A percentile compares a stretch with the other conserved stretches of the same genome.
Conservation (phyloP, 2,113 vertebrate species). For the Mixornis gularis region DNA sequence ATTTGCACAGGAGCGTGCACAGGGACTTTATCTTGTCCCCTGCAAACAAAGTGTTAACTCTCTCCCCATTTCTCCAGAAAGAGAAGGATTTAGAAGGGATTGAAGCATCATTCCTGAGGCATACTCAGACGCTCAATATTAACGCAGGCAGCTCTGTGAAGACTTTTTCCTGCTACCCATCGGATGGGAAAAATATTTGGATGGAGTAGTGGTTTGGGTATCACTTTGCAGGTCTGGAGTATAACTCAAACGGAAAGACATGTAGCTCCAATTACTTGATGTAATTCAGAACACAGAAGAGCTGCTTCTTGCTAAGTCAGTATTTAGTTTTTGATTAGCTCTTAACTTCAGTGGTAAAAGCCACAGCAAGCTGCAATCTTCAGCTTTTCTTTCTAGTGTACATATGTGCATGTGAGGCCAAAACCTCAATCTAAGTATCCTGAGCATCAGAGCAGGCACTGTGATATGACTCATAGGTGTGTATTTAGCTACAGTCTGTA, state of each 20-base stretch:
- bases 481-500: neutral
- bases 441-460: neutral
- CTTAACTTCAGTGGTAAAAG: conserved; percentile 13
- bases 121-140: conserved; percentile 33
- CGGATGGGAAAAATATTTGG: neutral
- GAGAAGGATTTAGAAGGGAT: neutral
- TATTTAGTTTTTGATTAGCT: conserved; percentile 13
- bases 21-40: neutral
- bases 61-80: neutral
- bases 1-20: accelerated
- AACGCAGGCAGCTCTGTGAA: neutral
- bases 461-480: neutral
- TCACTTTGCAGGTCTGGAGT: conserved; percentile 23
- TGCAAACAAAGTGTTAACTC: conserved; percentile 3
- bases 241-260: conserved; percentile 39
- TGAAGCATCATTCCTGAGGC: neutral
- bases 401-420: neutral
- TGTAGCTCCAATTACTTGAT: conserved; percentile 19
- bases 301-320: neutral
- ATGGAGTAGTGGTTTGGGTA: conserved; percentile 21
- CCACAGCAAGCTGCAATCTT: neutral
- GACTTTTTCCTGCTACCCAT: conserved; percentile 1
- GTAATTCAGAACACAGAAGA: conserved; percentile 33
- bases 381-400: neutral
- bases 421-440: neutral